phyloP scores from a whole-genome alignment of 2,888 invertebrate species.

The Noctuana brunneofusca region DNA sequence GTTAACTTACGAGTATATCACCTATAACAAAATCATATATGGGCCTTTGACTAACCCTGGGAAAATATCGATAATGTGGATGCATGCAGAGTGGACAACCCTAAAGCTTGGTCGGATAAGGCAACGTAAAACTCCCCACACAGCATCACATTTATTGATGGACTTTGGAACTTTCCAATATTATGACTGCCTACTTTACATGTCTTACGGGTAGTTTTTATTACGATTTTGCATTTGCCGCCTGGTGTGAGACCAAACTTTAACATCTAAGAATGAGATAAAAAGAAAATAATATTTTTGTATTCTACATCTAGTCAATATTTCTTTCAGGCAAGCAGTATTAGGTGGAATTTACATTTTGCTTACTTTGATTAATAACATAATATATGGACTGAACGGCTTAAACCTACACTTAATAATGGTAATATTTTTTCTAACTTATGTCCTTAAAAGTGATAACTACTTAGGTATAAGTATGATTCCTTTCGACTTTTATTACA shows the following conservation, averaged over 20 bases:
- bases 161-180: conserved; percentile 82
- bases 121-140: conserved; percentile 66
- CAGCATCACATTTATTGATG: conserved; percentile 80
- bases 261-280: conserved; percentile 40
- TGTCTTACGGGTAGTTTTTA: conserved; percentile 77
- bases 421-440: too few relatives aligned
- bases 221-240: conserved; percentile 83
- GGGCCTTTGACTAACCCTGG: too few relatives aligned
- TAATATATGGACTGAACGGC: too few relatives aligned
- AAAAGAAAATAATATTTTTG: not conserved
- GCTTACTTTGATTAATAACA: too few relatives aligned
- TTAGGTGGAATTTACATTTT: too few relatives aligned
- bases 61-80: conserved; percentile 32
- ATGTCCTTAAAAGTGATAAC: not conserved
- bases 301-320: not conserved
- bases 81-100: conserved; percentile 33
- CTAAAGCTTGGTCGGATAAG: conserved; percentile 46
- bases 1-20: too few relatives aligned
- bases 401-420: too few relatives aligned
- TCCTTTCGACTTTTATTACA: not conserved
- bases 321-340: too few relatives aligned
- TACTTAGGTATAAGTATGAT: not conserved
- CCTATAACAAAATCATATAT: too few relatives aligned
- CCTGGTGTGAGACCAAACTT: conserved; percentile 73
- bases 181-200: conserved; percentile 79